phyloP scores from a whole-genome alignment of 2,888 invertebrate genomes.

The Orthosia incerta region DNA sequence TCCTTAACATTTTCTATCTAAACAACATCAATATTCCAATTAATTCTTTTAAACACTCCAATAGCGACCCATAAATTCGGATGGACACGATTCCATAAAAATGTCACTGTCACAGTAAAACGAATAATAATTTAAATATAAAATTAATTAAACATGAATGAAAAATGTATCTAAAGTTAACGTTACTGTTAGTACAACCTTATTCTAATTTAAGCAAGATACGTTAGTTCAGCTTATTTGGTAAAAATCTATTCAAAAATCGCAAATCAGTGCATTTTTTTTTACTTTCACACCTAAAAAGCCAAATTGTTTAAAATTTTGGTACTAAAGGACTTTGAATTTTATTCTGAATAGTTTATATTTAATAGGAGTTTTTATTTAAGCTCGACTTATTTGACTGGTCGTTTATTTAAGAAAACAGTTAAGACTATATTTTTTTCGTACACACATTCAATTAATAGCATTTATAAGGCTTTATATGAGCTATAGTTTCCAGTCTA shows the following conservation, averaged over 20 bases:
- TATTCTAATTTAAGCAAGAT: constrained; percentile 71
- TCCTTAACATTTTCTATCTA: constrained; percentile 43
- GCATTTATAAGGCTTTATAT: constrained; percentile 32
- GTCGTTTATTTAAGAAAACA: neutral
- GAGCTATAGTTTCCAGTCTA: constrained; percentile 15
- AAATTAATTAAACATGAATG: constrained; percentile 56
- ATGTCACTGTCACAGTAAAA: constrained; percentile 48
- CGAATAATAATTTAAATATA: constrained; percentile 62
- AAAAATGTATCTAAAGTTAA: constrained; percentile 51
- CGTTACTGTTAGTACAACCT: constrained; percentile 72
- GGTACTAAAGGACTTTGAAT: constrained; percentile 46
- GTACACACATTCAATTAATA: constrained; percentile 9
- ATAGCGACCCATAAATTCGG: constrained; percentile 33
- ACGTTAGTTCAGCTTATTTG: constrained; percentile 74
- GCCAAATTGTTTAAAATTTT: constrained; percentile 78
- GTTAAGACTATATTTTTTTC: constrained; percentile 1
- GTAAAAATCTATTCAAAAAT: constrained; percentile 67
- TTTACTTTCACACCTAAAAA: constrained; percentile 73
- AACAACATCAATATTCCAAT: constrained; percentile 53
- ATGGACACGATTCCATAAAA: constrained; percentile 43
- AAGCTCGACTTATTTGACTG: constrained; percentile 31
- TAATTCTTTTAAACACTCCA: constrained; percentile 28
- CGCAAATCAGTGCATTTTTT: constrained; percentile 70
- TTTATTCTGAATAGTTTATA: constrained; percentile 43
- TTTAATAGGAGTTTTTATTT: constrained; percentile 30